Evolutionary conservation across 1,140 invertebrate species (phyloP).

Genomic region (Bursaphelenchus mucronatus): DNA sequence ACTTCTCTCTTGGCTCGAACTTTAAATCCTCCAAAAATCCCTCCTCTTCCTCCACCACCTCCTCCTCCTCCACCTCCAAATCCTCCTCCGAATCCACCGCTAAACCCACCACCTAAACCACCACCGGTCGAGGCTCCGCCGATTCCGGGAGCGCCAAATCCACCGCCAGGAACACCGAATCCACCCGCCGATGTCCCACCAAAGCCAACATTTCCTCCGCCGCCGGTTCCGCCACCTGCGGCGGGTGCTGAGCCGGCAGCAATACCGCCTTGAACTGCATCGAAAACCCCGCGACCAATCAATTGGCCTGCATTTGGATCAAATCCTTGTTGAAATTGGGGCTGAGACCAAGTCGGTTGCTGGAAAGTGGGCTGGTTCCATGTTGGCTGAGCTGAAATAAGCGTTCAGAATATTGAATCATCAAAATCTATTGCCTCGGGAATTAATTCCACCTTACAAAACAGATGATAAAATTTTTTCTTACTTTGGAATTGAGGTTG

Average conservation of each 20-base stretch:
- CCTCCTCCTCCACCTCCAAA: slow-evolving; percentile 9
- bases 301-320: too few relatives aligned
- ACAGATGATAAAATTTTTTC: neutral
- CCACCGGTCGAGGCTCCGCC: neutral
- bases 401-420: too few relatives aligned
- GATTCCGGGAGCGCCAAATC: slow-evolving; percentile 1
- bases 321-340: too few relatives aligned
- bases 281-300: too few relatives aligned
- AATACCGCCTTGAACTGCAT: neutral
- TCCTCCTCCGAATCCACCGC: slow-evolving; percentile 1
- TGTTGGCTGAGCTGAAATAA: too few relatives aligned
- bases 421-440: too few relatives aligned
- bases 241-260: neutral
- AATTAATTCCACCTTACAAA: too few relatives aligned
- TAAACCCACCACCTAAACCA: neutral
- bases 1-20: slow-evolving; percentile 1
- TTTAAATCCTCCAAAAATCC: slow-evolving; percentile 7
- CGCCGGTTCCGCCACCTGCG: neutral
- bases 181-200: neutral
- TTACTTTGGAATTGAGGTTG: slow-evolving; percentile 15
- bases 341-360: too few relatives aligned
- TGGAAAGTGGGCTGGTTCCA: too few relatives aligned
- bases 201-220: neutral
- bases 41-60: slow-evolving; percentile 1
- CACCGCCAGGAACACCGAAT: neutral